Base-by-base conservation (phyloP, 2,888 invertebrate genomes). In the Agrotis puta region DNA sequence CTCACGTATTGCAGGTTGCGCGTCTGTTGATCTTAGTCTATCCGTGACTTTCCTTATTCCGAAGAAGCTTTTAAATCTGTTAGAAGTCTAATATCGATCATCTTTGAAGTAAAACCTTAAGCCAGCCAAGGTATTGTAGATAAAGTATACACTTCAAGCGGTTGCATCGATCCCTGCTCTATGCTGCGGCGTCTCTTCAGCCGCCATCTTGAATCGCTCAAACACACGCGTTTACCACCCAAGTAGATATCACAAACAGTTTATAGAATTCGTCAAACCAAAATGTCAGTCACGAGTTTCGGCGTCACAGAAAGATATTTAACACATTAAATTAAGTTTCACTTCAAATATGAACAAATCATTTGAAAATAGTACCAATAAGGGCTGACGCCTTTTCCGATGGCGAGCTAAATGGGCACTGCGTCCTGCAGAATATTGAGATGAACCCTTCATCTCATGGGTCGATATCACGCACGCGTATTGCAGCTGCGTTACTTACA, bases 391-490 rank as follows among this genome's bases (percentile, higher is more conserved):
- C 18, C 20, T 68, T 20, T 20, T 18, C 6, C 14, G 5, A 20
- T 20, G 7, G 3, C 16, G 53, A 22, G 27, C 51, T 53, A n/a
- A 45, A 9, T 11, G 2, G 27, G 22, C 20, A n/a, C 43, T 53
- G 70, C 16, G 18, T 2, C 3, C 14, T 22, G 51, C 45, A 20
- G 27, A 14, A 27, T 18, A 51, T 3, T 5, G 5, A 27, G 50
- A 69, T 6, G 18, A 16, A 33, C 3, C 7, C 13, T 53, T 53
- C 27, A 45, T 45, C 22, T 22, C 43, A 20, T 22, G 68, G 51
- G 18, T 67, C 51, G 69, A 69, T 69, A 6, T 45, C 33, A 69
- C 68, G 68, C 68, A 68, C 18, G 68, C 68, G 68, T 45, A 22
- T 33, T 69, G 68, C 68, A 68, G 22, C 45, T 68, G 70, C 68